These are phyloP conservation scores for Oncorhynchus clarkii DNA, from an alignment of 2,113 vertebrate genomes.

Conservation along the genomic window DNA sequence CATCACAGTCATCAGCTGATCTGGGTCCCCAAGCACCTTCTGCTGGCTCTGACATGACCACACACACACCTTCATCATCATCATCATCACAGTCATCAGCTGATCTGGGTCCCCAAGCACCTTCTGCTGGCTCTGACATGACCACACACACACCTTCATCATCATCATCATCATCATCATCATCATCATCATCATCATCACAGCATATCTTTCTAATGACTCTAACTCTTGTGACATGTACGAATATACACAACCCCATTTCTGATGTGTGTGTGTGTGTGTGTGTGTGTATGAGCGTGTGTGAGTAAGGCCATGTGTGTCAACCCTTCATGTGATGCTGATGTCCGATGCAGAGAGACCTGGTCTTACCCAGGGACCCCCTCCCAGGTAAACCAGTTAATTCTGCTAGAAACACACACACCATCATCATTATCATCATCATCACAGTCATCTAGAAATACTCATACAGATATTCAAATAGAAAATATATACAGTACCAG, in stretches of 20 bases:
- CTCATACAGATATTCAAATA: too few species aligned
- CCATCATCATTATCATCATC: too few species aligned
- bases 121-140: slow-evolving; percentile 84
- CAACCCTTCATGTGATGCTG: background rate
- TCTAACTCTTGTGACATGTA: too few species aligned
- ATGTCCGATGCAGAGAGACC: background rate
- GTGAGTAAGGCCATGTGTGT: too few species aligned
- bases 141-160: background rate
- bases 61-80: background rate
- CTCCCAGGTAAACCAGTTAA: too few species aligned
- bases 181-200: background rate
- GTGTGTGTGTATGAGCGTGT: too few species aligned
- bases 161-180: slow-evolving; percentile 60
- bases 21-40: slow-evolving; percentile 88
- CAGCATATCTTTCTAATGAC: too few species aligned
- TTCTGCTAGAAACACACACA: too few species aligned
- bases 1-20: slow-evolving; percentile 64
- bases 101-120: slow-evolving; percentile 88
- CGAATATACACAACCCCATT: too few species aligned
- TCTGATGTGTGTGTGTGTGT: background rate
- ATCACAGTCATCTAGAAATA: too few species aligned
- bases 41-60: slow-evolving; percentile 78
- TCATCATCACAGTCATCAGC: slow-evolving; percentile 64
- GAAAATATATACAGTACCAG: too few species aligned
- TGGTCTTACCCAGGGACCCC: slow-evolving; percentile 47